A percentile compares a stretch with the other conserved stretches of the same genome.
Evolutionary conservation across 2,888 invertebrate species (phyloP).

Genomic region (Arrhopalites spinosus): DNA sequence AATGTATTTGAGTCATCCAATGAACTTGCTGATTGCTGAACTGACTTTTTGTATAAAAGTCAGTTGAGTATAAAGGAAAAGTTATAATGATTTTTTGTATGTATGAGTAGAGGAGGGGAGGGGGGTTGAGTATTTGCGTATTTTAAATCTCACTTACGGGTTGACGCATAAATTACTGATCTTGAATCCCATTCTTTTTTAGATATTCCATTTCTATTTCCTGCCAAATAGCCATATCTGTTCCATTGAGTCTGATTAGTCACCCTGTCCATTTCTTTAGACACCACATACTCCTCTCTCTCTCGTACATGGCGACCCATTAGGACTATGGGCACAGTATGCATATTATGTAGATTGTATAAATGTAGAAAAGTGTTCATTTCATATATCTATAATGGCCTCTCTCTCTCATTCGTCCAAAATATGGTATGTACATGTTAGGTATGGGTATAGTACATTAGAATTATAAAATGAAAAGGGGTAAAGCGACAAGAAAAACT

Average conservation of each 20-base stretch:
- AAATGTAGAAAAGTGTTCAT: too few species aligned
- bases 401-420: not conserved
- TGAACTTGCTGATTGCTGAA: not conserved
- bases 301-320: not conserved
- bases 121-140: not conserved
- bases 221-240: slow-evolving; percentile 14
- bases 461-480: too few species aligned
- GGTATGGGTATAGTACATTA: not conserved
- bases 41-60: not conserved
- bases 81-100: too few species aligned
- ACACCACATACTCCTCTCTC: slow-evolving; percentile 16
- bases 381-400: not conserved
- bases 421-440: not conserved
- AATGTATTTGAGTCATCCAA: slow-evolving; percentile 24
- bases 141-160: too few species aligned
- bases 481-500: too few species aligned
- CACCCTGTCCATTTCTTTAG: slow-evolving; percentile 36
- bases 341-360: too few species aligned
- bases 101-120: not conserved
- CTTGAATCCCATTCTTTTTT: not conserved
- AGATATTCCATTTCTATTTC: slow-evolving; percentile 7
- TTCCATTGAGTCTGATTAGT: slow-evolving; percentile 17
- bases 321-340: not conserved
- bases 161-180: not conserved
- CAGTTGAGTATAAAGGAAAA: too few species aligned